phyloP scores from a whole-genome alignment of 2,113 vertebrate species.

The Hiodon alosoides region DNA sequence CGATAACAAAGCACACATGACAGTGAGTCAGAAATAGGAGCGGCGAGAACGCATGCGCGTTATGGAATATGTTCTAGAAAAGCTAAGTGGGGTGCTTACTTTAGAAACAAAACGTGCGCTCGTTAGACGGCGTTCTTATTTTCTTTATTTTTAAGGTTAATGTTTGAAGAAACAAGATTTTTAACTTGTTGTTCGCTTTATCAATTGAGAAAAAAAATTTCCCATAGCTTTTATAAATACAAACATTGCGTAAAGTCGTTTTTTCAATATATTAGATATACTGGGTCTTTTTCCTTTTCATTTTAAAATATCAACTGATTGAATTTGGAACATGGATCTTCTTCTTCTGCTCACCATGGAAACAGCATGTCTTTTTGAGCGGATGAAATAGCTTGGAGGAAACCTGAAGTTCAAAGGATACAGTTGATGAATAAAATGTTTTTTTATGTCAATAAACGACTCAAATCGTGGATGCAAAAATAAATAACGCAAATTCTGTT shows the following conservation, averaged over 20 bases:
- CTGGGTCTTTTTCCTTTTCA: neutral
- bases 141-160: neutral
- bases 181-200: too few species aligned
- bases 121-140: neutral
- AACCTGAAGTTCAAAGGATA: neutral
- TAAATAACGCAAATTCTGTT: neutral
- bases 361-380: constrained; percentile 1
- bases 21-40: neutral
- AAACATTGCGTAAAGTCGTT: too few species aligned
- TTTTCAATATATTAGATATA: too few species aligned
- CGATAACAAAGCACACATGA: too few species aligned
- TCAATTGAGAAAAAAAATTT: too few species aligned
- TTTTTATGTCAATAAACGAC: neutral
- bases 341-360: constrained; percentile 14
- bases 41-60: constrained; percentile 4
- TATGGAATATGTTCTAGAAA: neutral
- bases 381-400: neutral
- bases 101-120: constrained; percentile 53
- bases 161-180: neutral
- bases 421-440: neutral
- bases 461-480: neutral
- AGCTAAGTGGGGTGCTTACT: constrained; percentile 44
- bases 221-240: too few species aligned
- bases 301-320: neutral
- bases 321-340: neutral